A percentile compares a stretch with the other conserved stretches of the same genome.
These are phyloP conservation scores for Tangara arthus DNA, from an alignment of 2,797 vertebrate species.

Conservation along the genomic window DNA sequence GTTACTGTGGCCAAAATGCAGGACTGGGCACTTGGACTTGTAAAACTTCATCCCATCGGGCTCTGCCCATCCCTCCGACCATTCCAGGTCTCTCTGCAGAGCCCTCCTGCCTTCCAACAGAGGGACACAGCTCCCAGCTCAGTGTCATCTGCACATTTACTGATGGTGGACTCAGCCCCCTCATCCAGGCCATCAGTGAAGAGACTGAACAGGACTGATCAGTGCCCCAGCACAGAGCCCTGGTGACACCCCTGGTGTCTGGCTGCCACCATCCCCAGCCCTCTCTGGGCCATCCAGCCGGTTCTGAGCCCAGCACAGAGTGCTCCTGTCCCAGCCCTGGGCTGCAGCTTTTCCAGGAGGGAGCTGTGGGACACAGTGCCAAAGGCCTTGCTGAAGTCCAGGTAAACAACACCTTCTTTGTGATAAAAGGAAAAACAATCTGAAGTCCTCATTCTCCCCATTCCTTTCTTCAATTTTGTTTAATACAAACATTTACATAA, in stretches of 20 bases:
- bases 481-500: background rate
- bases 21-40: too few species aligned
- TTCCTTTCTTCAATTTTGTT: background rate
- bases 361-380: background rate
- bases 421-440: background rate
- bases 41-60: too few species aligned
- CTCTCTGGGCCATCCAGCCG: background rate
- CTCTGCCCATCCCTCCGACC: background rate
- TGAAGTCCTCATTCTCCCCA: background rate
- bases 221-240: background rate
- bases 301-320: background rate
- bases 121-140: rapidly evolving
- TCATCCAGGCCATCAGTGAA: background rate
- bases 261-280: background rate
- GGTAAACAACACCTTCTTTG: background rate
- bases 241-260: background rate
- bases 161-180: background rate
- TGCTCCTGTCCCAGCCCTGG: background rate
- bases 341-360: background rate
- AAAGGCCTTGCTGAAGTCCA: background rate
- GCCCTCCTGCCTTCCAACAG: background rate
- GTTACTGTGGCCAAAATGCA: background rate
- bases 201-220: background rate
- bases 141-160: background rate
- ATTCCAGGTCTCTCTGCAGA: background rate